phyloP scores from a whole-genome alignment of 1,140 invertebrate genomes.

The Monochamus saltuarius region DNA sequence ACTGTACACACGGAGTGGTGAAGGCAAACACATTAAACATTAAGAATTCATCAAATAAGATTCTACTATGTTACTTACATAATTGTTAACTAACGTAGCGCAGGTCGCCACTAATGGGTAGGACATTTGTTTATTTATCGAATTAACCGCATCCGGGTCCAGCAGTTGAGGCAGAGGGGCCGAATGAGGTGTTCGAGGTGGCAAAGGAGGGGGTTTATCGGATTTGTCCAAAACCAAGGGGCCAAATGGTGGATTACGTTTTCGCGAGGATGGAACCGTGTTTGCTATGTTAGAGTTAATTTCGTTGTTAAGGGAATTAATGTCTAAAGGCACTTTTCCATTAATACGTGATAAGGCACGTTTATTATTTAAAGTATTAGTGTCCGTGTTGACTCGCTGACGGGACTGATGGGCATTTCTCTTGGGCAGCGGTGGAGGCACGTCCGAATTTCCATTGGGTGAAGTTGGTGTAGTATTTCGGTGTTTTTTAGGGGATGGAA shows the following conservation, averaged over 20 bases:
- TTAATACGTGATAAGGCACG: slow-evolving; percentile 10
- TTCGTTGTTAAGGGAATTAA: slow-evolving; percentile 32
- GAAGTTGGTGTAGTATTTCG: slow-evolving; percentile 14
- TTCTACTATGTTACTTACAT: slow-evolving; percentile 49
- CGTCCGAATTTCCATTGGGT: slow-evolving; percentile 34
- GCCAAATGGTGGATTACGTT: slow-evolving; percentile 6
- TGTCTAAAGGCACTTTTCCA: slow-evolving; percentile 15
- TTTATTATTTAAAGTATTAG: slow-evolving; percentile 7
- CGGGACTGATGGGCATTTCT: slow-evolving; percentile 31
- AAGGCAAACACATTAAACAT: neutral
- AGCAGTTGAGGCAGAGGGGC: slow-evolving; percentile 50
- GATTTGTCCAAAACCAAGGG: slow-evolving; percentile 11
- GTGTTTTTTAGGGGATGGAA: slow-evolving; percentile 30
- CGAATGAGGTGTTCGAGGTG: slow-evolving; percentile 59
- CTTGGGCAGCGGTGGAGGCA: slow-evolving; percentile 49
- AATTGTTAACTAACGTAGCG: slow-evolving; percentile 52
- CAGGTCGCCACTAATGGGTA: slow-evolving; percentile 57
- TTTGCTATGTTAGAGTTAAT: slow-evolving; percentile 33
- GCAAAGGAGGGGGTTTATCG: slow-evolving; percentile 59
- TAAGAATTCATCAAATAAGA: neutral
- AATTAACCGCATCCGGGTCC: slow-evolving; percentile 57
- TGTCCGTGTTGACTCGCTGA: slow-evolving; percentile 11
- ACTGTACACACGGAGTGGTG: slow-evolving; percentile 6
- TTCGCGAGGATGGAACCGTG: neutral
- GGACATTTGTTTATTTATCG: slow-evolving; percentile 60